Conservation (phyloP, 2,113 vertebrate genomes). For the Corythoichthys haematopterus region DNA sequence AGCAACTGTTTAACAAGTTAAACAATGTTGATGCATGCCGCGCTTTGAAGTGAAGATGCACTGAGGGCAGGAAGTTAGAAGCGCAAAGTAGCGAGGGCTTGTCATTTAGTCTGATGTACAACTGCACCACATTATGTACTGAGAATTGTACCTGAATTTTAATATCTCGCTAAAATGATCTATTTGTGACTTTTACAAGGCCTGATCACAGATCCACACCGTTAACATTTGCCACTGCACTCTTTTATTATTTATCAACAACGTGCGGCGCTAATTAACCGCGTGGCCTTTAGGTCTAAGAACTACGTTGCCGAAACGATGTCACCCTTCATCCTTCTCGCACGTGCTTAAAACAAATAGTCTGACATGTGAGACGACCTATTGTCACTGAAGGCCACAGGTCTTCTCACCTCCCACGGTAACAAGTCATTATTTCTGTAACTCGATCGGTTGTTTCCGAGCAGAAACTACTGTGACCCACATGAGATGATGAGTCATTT, state of each 20-base stretch:
- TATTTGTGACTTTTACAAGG: no score
- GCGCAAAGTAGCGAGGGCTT: no score
- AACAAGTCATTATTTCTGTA: constrained; percentile 7
- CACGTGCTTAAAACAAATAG: background rate
- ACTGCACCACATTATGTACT: no score
- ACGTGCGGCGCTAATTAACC: background rate
- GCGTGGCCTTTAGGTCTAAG: background rate
- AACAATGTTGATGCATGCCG: no score
- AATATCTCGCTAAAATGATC: no score
- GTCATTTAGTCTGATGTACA: no score
- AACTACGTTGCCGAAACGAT: background rate
- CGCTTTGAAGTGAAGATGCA: no score
- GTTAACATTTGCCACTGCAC: constrained; percentile 1
- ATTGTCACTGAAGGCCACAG: constrained; percentile 2
- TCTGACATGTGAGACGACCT: constrained; percentile 39
- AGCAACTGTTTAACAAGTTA: no score
- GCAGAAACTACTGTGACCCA: constrained; percentile 3
- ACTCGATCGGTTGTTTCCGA: background rate
- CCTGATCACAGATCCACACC: no score
- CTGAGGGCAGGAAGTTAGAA: no score
- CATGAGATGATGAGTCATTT: background rate
- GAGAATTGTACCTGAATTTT: no score
- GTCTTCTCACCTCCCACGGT: constrained; percentile 11
- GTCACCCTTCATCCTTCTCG: background rate
- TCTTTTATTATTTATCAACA: background rate